These are phyloP conservation scores for Pogona vitticeps DNA, from an alignment of 2,113 vertebrate genomes.

Conservation along the genomic window DNA sequence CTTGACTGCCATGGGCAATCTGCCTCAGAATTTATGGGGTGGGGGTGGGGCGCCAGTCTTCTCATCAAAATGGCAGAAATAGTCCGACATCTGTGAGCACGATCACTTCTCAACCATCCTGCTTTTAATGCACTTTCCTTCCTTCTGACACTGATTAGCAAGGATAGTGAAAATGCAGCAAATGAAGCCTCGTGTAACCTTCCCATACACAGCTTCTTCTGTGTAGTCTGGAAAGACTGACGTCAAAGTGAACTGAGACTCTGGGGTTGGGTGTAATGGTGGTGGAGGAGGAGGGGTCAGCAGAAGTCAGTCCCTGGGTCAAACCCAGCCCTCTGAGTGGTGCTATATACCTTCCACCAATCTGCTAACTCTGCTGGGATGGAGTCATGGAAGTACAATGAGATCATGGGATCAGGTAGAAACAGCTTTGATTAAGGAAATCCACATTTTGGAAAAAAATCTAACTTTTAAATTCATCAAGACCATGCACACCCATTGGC, in stretches of 20 bases:
- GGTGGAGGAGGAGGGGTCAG: too few species aligned
- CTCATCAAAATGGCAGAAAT: background rate
- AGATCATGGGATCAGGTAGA: background rate
- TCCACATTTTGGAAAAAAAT: background rate
- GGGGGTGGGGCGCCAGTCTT: background rate
- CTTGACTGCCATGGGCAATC: background rate
- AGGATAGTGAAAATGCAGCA: background rate
- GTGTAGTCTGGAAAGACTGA: background rate
- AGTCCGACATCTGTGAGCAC: background rate
- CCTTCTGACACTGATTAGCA: background rate
- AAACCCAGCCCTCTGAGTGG: background rate
- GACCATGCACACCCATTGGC: background rate
- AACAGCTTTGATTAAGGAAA: background rate
- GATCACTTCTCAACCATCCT: background rate
- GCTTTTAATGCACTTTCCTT: background rate
- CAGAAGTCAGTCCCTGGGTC: background rate
- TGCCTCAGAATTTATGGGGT: constrained; percentile 17
- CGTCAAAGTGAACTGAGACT: background rate
- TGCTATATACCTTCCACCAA: background rate
- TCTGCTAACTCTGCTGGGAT: background rate
- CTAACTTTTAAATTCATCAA: too few species aligned
- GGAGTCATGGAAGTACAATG: background rate
- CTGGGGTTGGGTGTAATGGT: too few species aligned
- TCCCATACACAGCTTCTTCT: background rate
- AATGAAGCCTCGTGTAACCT: background rate